Base-by-base conservation (phyloP, 2,113 vertebrate genomes). In the Mobula hypostoma region DNA sequence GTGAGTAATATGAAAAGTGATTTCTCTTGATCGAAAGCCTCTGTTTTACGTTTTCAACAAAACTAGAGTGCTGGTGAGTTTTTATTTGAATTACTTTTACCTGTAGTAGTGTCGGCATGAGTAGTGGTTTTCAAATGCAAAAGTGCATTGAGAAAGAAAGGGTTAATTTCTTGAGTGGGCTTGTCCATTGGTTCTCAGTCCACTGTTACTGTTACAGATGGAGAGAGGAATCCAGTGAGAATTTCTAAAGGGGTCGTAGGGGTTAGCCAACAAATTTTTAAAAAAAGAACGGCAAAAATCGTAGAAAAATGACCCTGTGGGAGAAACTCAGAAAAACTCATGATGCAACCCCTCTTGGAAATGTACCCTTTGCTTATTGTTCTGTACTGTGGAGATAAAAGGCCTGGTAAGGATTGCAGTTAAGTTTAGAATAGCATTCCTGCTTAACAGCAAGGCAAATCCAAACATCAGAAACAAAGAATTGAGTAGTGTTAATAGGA, bases 1-100 rank as follows among this genome's bases (percentile, higher is more conserved):
- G 95, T 96, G 94, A n/a, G 94, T 94, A 91, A 72, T 48, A 15
- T 94, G 48, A 36, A 24, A 19, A 21, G 68, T 19, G 68, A 27
- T 74, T 93, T 93, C 70, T 93, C 72, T 48, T 48, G 27, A 24
- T 8, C 21, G 19, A 83, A 21, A 48, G 15, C 19, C 5, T 48
- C 48, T 48, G 48, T 48, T 48, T 48, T 48, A 48, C 3, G 48
- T 48, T 48, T 48, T 48, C 48, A 48, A 48, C 48, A 48, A 48
- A 48, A 48, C 48, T 48, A 48, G 48, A 48, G 48, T 48, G 48
- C 48, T 48, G 48, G 3, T 48, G 48, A 48, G 48, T 9, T 83
- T 61, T 85, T 9, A 8, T 17, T 56, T 58, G 9, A 24, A 48
- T 40, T 24, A 11, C 24, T 83, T 56, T 83, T 24, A 8, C 80